Percentiles rank a stretch among this genome's conserved stretches.
Evolutionary conservation across 2,113 vertebrate genomes (phyloP).

Genomic region (Psilopsiagon aymara): DNA sequence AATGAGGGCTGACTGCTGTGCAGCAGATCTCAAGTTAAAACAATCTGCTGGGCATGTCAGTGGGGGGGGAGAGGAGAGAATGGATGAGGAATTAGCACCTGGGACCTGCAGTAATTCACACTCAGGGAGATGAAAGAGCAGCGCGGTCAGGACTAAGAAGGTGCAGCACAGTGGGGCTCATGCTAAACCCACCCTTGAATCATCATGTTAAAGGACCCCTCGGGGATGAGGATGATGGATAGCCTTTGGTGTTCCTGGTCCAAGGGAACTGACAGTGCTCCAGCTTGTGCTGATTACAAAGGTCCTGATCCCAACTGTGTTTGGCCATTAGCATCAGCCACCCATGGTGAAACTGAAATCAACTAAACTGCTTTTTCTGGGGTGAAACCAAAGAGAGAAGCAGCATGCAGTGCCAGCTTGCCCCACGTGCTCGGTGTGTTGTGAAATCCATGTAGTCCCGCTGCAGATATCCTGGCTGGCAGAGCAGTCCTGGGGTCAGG

Average conservation of each 20-base stretch:
- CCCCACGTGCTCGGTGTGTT: not conserved
- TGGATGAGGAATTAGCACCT: not conserved
- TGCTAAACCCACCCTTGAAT: not conserved
- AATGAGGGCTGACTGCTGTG: not conserved
- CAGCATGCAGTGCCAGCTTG: not conserved
- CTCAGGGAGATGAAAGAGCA: not conserved
- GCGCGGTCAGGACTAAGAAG: fast-evolving
- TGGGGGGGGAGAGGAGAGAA: not conserved
- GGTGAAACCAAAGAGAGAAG: not conserved
- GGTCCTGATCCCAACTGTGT: not conserved
- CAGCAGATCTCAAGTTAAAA: not conserved
- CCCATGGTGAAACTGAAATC: not conserved
- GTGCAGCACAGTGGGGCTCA: not conserved
- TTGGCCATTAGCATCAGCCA: not conserved
- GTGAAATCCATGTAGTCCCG: not conserved
- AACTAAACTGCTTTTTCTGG: not conserved
- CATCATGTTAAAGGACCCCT: not conserved
- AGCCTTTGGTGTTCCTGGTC: not conserved
- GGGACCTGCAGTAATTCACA: not conserved
- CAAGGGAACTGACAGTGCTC: not conserved
- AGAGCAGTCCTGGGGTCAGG: not conserved
- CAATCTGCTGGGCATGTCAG: not conserved
- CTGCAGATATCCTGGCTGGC: not conserved
- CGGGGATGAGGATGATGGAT: not conserved
- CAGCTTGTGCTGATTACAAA: not conserved